These are phyloP conservation scores for Antigone vipio DNA, from an alignment of 2,113 vertebrate species.

Conservation along the genomic window DNA sequence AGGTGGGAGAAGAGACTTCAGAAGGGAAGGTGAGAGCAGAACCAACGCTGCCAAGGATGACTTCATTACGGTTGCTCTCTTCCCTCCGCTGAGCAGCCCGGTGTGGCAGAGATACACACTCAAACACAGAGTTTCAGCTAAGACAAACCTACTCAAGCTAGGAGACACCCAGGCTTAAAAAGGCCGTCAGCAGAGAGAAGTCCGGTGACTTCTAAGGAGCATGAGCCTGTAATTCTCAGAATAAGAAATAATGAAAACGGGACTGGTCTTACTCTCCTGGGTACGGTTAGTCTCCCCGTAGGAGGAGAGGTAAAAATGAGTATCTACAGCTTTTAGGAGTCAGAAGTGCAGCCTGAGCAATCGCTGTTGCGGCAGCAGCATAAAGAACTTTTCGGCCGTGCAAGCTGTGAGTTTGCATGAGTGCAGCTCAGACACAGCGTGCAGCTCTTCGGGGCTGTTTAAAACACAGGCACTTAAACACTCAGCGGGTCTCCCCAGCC, in stretches of 20 bases:
- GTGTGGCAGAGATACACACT: neutral
- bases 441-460: accelerated
- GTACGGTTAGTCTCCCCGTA: too few species aligned
- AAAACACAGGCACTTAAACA: too few species aligned
- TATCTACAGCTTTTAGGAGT: neutral
- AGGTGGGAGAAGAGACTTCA: conserved; percentile 28
- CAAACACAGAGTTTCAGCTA: neutral
- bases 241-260: neutral
- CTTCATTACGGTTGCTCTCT: neutral
- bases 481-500: neutral
- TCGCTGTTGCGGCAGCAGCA: neutral
- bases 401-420: neutral
- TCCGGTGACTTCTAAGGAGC: neutral
- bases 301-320: neutral
- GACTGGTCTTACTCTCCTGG: neutral
- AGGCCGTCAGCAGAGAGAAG: neutral
- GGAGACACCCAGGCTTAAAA: neutral
- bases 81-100: neutral
- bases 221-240: neutral
- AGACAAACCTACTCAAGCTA: neutral
- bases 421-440: neutral
- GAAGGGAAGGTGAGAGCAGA: neutral
- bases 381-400: accelerated
- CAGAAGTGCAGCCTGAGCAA: neutral
- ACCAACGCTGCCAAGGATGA: neutral